These are phyloP conservation scores for Leptura quadrifasciata DNA, from an alignment of 2,888 invertebrate species.

Conservation along the genomic window DNA sequence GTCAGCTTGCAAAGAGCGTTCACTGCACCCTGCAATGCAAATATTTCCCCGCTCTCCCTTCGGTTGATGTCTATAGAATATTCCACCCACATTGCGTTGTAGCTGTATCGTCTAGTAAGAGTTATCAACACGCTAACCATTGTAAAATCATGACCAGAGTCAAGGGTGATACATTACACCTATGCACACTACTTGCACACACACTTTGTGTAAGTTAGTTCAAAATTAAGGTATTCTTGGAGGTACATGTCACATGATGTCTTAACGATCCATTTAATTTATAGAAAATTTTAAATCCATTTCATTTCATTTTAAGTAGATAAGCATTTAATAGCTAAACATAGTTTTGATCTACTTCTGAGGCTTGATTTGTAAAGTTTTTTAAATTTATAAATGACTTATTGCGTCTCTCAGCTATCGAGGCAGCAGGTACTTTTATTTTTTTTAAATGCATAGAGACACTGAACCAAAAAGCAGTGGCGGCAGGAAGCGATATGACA, in stretches of 20 bases:
- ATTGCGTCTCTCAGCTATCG: too few relatives aligned
- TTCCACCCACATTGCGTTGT: constrained; percentile 47
- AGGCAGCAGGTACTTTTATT: too few relatives aligned
- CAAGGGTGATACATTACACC: constrained; percentile 41
- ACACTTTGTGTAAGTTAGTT: background rate
- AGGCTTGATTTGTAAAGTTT: too few relatives aligned
- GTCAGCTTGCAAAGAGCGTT: constrained; percentile 52
- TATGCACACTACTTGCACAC: constrained; percentile 40
- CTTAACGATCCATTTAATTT: background rate
- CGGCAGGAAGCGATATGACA: too few relatives aligned
- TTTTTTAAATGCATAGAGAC: too few relatives aligned
- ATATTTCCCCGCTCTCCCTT: constrained; percentile 41
- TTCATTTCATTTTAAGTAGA: too few relatives aligned
- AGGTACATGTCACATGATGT: background rate
- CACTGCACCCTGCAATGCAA: constrained; percentile 60
- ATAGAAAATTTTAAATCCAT: too few relatives aligned
- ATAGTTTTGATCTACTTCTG: too few relatives aligned
- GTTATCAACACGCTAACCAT: constrained; percentile 33
- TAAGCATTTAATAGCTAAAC: too few relatives aligned
- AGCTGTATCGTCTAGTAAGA: constrained; percentile 18
- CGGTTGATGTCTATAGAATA: constrained; percentile 29
- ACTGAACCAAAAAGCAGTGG: too few relatives aligned
- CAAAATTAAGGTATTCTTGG: background rate
- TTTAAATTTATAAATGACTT: too few relatives aligned
- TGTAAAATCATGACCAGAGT: constrained; percentile 47